phyloP scores from a whole-genome alignment of 2,797 vertebrate species.

The Hapalemur alaotrensis region DNA sequence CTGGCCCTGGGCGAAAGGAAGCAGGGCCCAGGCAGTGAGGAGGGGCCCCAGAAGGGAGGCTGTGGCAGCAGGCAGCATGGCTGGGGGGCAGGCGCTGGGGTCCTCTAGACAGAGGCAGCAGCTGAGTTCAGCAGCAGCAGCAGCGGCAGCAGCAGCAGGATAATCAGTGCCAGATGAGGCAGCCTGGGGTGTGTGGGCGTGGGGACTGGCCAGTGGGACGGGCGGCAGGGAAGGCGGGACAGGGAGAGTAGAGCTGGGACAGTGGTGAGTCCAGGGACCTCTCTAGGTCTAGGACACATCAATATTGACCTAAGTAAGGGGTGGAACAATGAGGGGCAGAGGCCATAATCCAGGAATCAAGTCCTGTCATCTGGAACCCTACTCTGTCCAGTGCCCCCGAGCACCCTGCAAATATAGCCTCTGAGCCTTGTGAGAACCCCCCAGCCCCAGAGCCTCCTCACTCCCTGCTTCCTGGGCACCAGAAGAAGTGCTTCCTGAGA shows the following conservation, averaged over 20 bases:
- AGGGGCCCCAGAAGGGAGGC: constrained; percentile 66
- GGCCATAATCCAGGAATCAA: neutral
- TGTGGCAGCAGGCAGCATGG: constrained; percentile 66
- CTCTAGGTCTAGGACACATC: constrained; percentile 51
- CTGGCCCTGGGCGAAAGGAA: constrained; percentile 68
- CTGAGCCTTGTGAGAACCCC: neutral
- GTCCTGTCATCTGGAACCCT: neutral
- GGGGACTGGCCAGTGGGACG: constrained; percentile 71
- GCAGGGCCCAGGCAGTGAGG: constrained; percentile 67
- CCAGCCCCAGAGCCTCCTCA: neutral
- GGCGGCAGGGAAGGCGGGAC: constrained; percentile 69
- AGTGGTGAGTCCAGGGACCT: constrained; percentile 64
- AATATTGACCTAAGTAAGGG: constrained; percentile 28
- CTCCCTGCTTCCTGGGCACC: neutral
- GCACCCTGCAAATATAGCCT: neutral
- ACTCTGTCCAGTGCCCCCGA: neutral
- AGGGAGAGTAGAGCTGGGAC: constrained; percentile 58
- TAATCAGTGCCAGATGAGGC: constrained; percentile 72
- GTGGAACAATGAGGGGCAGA: neutral
- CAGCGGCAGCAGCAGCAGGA: constrained; percentile 11
- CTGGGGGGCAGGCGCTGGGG: constrained; percentile 38
- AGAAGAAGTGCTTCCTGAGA: neutral
- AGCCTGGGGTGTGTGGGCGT: constrained; percentile 69
- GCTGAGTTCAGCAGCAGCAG: constrained; percentile 30
- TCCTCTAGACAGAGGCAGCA: constrained; percentile 57